Evolutionary conservation across 2,113 vertebrate species (phyloP).

Genomic region (Paratilapia polleni): DNA sequence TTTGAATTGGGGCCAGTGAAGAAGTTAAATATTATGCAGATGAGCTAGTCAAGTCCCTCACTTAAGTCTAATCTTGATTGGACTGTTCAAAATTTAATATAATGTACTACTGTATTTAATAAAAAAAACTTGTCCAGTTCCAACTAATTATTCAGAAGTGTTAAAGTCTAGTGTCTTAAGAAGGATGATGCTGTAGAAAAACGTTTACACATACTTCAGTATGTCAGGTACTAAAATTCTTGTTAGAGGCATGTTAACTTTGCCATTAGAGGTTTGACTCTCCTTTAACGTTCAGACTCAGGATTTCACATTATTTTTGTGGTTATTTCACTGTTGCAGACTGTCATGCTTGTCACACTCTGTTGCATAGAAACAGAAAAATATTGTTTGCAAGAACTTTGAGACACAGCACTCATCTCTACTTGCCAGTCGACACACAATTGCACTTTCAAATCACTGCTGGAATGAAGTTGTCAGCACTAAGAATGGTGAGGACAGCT

Average conservation of each 20-base stretch:
- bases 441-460: constrained; percentile 22
- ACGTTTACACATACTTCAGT: background rate
- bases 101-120: background rate
- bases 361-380: background rate
- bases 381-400: constrained; percentile 9
- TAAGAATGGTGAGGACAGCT: background rate
- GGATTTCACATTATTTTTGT: background rate
- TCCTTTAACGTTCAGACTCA: background rate
- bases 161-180: background rate
- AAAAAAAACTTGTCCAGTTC: background rate
- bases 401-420: background rate
- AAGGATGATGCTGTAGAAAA: background rate
- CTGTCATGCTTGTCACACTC: background rate
- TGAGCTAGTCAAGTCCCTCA: background rate
- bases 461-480: constrained; percentile 30
- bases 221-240: background rate
- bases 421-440: constrained; percentile 3
- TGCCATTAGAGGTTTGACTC: background rate
- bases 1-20: constrained; percentile 1
- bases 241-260: background rate
- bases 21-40: background rate
- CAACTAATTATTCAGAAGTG: background rate
- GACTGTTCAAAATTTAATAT: background rate
- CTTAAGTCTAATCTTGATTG: constrained; percentile 9
- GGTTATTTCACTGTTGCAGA: background rate